Percentiles rank a stretch among this genome's conserved stretches.
Evolutionary conservation across 1,140 invertebrate species (phyloP).

Genomic region (Trachymyrmex septentrionalis): DNA sequence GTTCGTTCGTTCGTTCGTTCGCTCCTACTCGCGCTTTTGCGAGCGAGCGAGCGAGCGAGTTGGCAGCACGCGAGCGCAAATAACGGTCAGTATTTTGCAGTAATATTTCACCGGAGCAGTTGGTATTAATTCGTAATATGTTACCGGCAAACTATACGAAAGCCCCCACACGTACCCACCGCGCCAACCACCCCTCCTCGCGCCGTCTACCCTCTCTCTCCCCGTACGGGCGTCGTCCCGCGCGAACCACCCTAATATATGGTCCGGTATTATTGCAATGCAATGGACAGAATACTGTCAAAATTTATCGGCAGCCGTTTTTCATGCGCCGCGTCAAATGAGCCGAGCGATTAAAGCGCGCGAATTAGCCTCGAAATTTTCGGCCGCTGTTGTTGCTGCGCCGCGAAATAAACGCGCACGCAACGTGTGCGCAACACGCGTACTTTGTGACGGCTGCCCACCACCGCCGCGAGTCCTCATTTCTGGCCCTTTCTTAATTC

Average conservation of each 20-base stretch:
- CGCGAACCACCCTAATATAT: slow-evolving; percentile 85
- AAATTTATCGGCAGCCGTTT: slow-evolving; percentile 87
- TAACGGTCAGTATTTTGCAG: slow-evolving; percentile 87
- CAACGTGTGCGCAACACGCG: slow-evolving; percentile 17
- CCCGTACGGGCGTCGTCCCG: slow-evolving; percentile 72
- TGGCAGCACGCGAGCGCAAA: slow-evolving; percentile 80
- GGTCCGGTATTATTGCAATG: slow-evolving; percentile 87
- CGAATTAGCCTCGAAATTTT: slow-evolving; percentile 84
- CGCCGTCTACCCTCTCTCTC: slow-evolving; percentile 67
- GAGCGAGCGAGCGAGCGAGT: not conserved
- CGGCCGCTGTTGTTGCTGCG: slow-evolving; percentile 59
- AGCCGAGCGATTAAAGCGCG: slow-evolving; percentile 86
- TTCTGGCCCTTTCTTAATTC: not conserved
- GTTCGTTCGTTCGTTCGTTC: not conserved
- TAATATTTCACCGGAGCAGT: slow-evolving; percentile 87
- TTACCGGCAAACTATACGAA: slow-evolving; percentile 87
- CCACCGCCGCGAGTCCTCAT: not conserved
- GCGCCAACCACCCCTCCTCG: slow-evolving; percentile 43
- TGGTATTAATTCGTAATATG: slow-evolving; percentile 88
- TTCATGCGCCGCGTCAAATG: slow-evolving; percentile 86
- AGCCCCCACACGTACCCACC: slow-evolving; percentile 74
- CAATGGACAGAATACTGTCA: slow-evolving; percentile 87
- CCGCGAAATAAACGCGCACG: slow-evolving; percentile 44
- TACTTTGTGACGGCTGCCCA: not conserved
- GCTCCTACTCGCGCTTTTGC: not conserved